phyloP scores from a whole-genome alignment of 2,888 invertebrate species.

The Ennomos quercinarius region DNA sequence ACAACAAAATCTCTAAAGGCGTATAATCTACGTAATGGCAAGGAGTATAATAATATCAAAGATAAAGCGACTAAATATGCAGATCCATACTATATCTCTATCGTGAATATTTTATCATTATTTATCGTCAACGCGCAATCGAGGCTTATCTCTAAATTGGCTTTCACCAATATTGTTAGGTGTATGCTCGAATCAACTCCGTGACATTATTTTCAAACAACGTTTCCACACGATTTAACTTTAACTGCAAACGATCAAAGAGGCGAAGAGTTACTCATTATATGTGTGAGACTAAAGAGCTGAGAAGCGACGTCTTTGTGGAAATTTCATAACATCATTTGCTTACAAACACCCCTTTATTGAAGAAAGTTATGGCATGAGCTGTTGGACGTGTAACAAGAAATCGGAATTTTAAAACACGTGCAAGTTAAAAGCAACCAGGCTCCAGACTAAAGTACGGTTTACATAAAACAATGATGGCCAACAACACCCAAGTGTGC shows the following conservation, averaged over 20 bases:
- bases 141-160: slow-evolving; percentile 26
- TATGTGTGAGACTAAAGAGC: slow-evolving; percentile 33
- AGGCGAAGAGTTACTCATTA: slow-evolving; percentile 41
- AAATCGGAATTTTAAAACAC: slow-evolving; percentile 15
- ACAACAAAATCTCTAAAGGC: not conserved
- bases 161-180: slow-evolving; percentile 25
- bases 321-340: slow-evolving; percentile 27
- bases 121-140: slow-evolving; percentile 27
- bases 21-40: slow-evolving; percentile 11
- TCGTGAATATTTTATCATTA: slow-evolving; percentile 32
- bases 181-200: slow-evolving; percentile 13
- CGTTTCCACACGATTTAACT: slow-evolving; percentile 48
- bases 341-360: slow-evolving; percentile 13
- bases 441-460: slow-evolving; percentile 12
- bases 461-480: slow-evolving; percentile 15
- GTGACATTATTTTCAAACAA: slow-evolving; percentile 46
- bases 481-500: slow-evolving; percentile 3
- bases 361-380: slow-evolving; percentile 15
- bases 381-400: slow-evolving; percentile 5
- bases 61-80: slow-evolving; percentile 22
- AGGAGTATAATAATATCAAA: slow-evolving; percentile 18
- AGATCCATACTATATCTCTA: slow-evolving; percentile 16
- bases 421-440: slow-evolving; percentile 6
- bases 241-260: slow-evolving; percentile 47
- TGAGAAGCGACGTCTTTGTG: slow-evolving; percentile 21